A percentile compares a stretch with the other conserved stretches of the same genome.
These are phyloP conservation scores for Eupithecia vulgata DNA, from an alignment of 2,888 invertebrate species.

Conservation along the genomic window DNA sequence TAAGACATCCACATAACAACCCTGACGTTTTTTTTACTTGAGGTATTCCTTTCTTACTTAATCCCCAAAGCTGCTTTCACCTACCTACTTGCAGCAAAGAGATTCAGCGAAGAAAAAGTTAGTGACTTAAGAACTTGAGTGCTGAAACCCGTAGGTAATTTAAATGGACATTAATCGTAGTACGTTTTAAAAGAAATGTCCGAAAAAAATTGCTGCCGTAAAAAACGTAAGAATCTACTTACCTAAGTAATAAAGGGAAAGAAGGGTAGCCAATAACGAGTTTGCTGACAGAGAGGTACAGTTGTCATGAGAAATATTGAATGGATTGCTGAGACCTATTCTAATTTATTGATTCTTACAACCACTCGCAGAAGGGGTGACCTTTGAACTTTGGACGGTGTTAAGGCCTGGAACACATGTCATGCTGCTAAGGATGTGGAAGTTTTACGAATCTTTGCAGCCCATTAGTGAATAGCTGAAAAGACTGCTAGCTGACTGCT, in stretches of 20 bases:
- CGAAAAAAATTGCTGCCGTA: conserved; percentile 20
- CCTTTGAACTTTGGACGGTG: not conserved
- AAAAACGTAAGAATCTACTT: conserved; percentile 27
- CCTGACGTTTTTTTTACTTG: no score
- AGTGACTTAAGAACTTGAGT: conserved; percentile 3
- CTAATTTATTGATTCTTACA: not conserved
- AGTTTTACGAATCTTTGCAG: not conserved
- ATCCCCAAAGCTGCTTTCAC: not conserved
- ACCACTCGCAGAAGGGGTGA: not conserved
- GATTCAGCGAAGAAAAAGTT: not conserved
- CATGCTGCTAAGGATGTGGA: not conserved
- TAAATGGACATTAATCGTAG: conserved; percentile 7
- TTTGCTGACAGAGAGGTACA: conserved; percentile 28
- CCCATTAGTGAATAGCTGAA: not conserved
- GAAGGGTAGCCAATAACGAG: conserved; percentile 32
- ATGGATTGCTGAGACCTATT: conserved; percentile 9
- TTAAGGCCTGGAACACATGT: not conserved
- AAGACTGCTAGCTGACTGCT: no score
- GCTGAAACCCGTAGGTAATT: conserved; percentile 16
- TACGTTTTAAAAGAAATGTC: conserved; percentile 21
- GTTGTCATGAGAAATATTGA: conserved; percentile 17
- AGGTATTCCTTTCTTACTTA: not conserved
- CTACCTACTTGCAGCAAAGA: not conserved
- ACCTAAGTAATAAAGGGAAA: conserved; percentile 34
- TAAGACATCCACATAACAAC: no score